Evolutionary conservation across 2,888 invertebrate genomes (phyloP).

Genomic region (Camptogramma bilineatum): DNA sequence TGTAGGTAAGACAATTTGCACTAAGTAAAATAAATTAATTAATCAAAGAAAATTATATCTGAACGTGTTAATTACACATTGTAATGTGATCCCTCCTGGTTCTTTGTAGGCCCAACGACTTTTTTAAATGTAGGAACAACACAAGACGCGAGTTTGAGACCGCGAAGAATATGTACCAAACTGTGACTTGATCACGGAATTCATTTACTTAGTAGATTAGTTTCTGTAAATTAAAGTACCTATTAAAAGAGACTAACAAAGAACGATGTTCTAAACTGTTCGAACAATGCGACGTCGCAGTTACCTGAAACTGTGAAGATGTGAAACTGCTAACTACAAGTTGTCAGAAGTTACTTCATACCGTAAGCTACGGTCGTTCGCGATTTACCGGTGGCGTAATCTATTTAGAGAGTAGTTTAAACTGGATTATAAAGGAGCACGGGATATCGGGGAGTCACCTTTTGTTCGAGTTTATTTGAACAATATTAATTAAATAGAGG

Average conservation of each 20-base stretch:
- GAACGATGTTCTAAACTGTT: neutral
- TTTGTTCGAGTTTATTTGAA: constrained; percentile 25
- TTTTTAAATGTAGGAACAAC: too few species aligned
- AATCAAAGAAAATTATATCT: too few species aligned
- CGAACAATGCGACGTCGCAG: neutral
- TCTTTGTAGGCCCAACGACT: too few species aligned
- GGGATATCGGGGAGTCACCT: constrained; percentile 15
- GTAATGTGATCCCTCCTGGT: too few species aligned
- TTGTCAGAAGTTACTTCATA: constrained; percentile 11
- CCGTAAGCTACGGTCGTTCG: constrained; percentile 8
- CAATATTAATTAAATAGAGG: constrained; percentile 2
- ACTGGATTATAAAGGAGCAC: constrained; percentile 18
- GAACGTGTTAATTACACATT: too few species aligned
- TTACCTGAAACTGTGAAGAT: neutral
- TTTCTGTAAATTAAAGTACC: too few species aligned
- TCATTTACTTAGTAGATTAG: too few species aligned
- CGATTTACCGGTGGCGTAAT: constrained; percentile 27
- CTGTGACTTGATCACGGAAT: too few species aligned
- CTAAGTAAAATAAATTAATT: too few species aligned
- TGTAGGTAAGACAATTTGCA: too few species aligned
- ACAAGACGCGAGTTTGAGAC: too few species aligned
- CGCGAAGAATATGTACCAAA: neutral
- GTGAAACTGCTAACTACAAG: constrained; percentile 1
- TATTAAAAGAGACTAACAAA: neutral
- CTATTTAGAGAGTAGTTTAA: constrained; percentile 26